These are phyloP conservation scores for Perizoma affinitatum DNA, from an alignment of 2,888 invertebrate species.

Conservation along the genomic window DNA sequence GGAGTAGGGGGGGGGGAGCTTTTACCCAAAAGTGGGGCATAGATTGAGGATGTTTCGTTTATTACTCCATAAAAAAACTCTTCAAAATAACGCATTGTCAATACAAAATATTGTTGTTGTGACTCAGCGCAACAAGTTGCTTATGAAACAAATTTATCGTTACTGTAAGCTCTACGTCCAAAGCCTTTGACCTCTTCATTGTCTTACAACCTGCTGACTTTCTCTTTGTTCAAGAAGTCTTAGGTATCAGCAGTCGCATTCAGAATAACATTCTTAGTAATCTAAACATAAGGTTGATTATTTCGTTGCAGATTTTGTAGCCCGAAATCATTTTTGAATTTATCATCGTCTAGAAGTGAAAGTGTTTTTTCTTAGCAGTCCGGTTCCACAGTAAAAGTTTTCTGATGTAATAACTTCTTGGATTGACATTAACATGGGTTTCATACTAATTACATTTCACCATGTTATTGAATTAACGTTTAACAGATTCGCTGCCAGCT, in stretches of 20 bases:
- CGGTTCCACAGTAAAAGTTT: constrained; percentile 78
- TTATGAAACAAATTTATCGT: constrained; percentile 18
- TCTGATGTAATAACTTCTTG: constrained; percentile 71
- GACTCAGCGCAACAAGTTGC: constrained; percentile 9
- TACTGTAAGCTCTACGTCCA: constrained; percentile 46
- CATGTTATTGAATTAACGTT: constrained; percentile 2
- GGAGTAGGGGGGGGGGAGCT: too few relatives aligned
- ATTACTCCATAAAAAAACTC: too few relatives aligned
- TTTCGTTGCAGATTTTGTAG: constrained; percentile 30
- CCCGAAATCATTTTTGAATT: constrained; percentile 48
- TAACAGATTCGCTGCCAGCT: too few relatives aligned
- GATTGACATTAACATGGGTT: constrained; percentile 49
- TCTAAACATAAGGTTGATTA: constrained; percentile 29
- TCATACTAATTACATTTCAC: constrained; percentile 5
- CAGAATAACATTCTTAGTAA: constrained; percentile 36
- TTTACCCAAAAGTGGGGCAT: too few relatives aligned
- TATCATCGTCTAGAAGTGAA: constrained; percentile 63
- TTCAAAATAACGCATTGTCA: not conserved
- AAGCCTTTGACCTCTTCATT: constrained; percentile 72
- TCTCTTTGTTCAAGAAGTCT: constrained; percentile 25
- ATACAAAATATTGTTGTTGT: constrained; percentile 1
- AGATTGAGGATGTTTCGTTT: too few relatives aligned
- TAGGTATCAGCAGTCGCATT: constrained; percentile 25
- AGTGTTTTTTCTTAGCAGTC: constrained; percentile 72
- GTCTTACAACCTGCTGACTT: constrained; percentile 55